These are phyloP conservation scores for Rhinichthys osculus DNA, from an alignment of 2,797 vertebrate species.

Conservation along the genomic window DNA sequence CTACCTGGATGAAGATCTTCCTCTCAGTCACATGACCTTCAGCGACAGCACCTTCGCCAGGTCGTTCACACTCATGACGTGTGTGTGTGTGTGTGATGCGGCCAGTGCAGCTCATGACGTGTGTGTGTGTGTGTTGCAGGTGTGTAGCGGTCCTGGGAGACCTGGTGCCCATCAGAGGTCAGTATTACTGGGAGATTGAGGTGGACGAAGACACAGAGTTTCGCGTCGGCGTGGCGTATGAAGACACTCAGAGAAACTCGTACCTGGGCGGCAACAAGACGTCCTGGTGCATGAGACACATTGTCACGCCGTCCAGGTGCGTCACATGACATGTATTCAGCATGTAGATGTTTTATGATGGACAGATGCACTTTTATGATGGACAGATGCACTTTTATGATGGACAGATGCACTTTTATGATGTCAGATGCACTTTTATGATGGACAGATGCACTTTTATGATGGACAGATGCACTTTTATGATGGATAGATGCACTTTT, in stretches of 20 bases:
- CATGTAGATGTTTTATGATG: too few species aligned
- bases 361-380: too few species aligned
- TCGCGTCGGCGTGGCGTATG: slow-evolving; percentile 86
- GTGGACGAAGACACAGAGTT: slow-evolving; percentile 84
- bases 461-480: too few species aligned
- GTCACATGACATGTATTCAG: too few species aligned
- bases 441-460: too few species aligned
- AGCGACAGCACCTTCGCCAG: slow-evolving; percentile 85
- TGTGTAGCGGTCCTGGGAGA: slow-evolving; percentile 88
- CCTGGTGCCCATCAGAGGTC: slow-evolving; percentile 85
- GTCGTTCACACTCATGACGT: slow-evolving; percentile 52
- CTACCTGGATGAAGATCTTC: slow-evolving; percentile 82
- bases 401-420: too few species aligned
- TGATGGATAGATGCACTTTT: too few species aligned
- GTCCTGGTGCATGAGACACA: slow-evolving; percentile 94
- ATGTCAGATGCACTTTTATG: too few species aligned
- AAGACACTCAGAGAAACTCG: slow-evolving; percentile 84
- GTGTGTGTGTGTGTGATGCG: slow-evolving; percentile 78
- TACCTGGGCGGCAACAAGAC: slow-evolving; percentile 84
- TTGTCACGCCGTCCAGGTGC: slow-evolving; percentile 86
- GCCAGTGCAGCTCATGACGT: slow-evolving; percentile 24
- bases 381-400: too few species aligned
- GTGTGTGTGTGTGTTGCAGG: slow-evolving; percentile 70
- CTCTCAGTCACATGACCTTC: slow-evolving; percentile 78
- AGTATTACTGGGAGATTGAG: slow-evolving; percentile 93